Percentiles rank a stretch among this genome's conserved stretches.
Evolutionary conservation across 2,888 invertebrate species (phyloP).

Genomic region (Tineola bisselliella): DNA sequence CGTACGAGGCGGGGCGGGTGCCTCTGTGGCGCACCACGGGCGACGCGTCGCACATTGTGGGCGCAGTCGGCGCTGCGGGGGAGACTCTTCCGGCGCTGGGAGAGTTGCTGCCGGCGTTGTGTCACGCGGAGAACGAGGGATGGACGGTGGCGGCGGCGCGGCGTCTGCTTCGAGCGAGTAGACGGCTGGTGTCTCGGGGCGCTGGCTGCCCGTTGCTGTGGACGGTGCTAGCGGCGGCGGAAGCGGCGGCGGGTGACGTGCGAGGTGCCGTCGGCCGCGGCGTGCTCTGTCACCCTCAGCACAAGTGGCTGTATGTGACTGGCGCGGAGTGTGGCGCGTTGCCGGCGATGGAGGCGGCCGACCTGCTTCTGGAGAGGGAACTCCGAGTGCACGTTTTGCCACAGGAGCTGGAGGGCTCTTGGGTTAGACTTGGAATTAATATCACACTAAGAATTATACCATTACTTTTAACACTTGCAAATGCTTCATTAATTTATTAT

Average conservation of each 20-base stretch:
- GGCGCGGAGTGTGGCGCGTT: slow-evolving; percentile 39
- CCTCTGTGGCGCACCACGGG: slow-evolving; percentile 24
- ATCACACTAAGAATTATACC: too few species aligned
- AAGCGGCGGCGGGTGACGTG: slow-evolving; percentile 20
- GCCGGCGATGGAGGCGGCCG: slow-evolving; percentile 74
- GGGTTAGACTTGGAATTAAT: too few species aligned
- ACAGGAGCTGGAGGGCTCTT: slow-evolving; percentile 70
- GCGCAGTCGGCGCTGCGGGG: slow-evolving; percentile 5
- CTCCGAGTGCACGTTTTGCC: slow-evolving; percentile 78
- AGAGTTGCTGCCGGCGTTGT: slow-evolving; percentile 19
- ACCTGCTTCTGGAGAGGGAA: slow-evolving; percentile 78
- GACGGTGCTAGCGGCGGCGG: slow-evolving; percentile 17
- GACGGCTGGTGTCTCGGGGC: slow-evolving; percentile 14
- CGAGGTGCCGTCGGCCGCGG: slow-evolving; percentile 15
- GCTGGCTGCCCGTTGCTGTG: slow-evolving; percentile 21
- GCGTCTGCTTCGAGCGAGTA: slow-evolving; percentile 20
- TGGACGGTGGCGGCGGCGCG: slow-evolving; percentile 17
- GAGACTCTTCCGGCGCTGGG: slow-evolving; percentile 16
- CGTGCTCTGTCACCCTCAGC: slow-evolving; percentile 35
- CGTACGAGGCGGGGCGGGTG: slow-evolving; percentile 18
- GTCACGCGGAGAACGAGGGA: slow-evolving; percentile 15
- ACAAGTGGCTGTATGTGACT: slow-evolving; percentile 33
- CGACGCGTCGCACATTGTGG: slow-evolving; percentile 21
- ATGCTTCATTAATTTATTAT: too few species aligned
- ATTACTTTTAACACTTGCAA: too few species aligned